Evolutionary conservation across 2,888 invertebrate species (phyloP).

Genomic region (Achlya flavicornis): DNA sequence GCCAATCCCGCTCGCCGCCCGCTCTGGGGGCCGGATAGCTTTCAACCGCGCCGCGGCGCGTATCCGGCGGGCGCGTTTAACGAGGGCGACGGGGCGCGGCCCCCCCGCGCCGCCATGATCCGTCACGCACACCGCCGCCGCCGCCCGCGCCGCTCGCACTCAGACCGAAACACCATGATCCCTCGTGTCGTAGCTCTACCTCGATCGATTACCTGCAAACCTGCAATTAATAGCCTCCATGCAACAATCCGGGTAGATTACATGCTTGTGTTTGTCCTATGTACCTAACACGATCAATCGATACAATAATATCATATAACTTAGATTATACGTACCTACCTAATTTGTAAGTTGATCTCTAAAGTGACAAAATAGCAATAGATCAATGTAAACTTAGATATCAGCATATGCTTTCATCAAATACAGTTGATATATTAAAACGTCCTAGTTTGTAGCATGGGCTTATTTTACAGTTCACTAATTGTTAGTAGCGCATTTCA

Average conservation of each 20-base stretch:
- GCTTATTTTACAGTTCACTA: neutral
- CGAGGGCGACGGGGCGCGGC: constrained; percentile 74
- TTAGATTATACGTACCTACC: too few relatives aligned
- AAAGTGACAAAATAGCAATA: constrained; percentile 23
- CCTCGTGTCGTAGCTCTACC: constrained; percentile 40
- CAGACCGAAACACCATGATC: constrained; percentile 35
- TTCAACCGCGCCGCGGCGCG: constrained; percentile 74
- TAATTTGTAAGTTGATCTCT: constrained; percentile 38
- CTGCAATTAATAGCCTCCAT: constrained; percentile 81
- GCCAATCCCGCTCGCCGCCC: constrained; percentile 72
- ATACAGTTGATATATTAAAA: neutral
- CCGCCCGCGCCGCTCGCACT: constrained; percentile 39
- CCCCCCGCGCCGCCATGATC: constrained; percentile 82
- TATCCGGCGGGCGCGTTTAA: constrained; percentile 80
- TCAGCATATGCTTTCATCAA: neutral
- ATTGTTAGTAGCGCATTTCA: neutral
- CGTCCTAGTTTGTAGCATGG: neutral
- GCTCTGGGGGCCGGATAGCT: constrained; percentile 77
- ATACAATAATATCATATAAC: constrained; percentile 51
- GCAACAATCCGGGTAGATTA: constrained; percentile 75
- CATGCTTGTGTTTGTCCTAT: constrained; percentile 69
- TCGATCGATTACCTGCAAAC: constrained; percentile 80
- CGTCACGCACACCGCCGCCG: constrained; percentile 74
- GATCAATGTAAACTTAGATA: constrained; percentile 20
- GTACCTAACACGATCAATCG: constrained; percentile 41